Conservation (phyloP, 2,797 vertebrate genomes). For the Triplophysa bombifrons region DNA sequence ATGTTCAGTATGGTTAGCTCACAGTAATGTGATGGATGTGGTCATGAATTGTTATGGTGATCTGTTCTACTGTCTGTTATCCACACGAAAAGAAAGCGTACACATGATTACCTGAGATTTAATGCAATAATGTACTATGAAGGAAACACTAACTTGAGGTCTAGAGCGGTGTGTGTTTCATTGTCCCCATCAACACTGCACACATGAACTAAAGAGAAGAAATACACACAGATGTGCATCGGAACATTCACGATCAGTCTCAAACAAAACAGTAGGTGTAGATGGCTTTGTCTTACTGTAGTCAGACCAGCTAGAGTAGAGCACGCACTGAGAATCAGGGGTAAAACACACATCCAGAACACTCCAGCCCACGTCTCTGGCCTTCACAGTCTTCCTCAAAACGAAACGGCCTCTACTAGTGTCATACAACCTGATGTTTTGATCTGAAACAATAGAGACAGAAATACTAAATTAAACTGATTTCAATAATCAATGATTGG, state of each 20-base stretch:
- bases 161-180: conserved; percentile 89
- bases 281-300: conserved; percentile 84
- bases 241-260: background rate
- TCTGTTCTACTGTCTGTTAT: conserved; percentile 37
- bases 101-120: conserved; percentile 69
- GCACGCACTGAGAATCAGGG: conserved; percentile 82
- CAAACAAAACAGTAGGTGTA: conserved; percentile 6
- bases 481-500: too few relatives aligned
- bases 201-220: conserved; percentile 82
- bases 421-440: conserved; percentile 89
- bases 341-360: conserved; percentile 92
- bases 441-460: conserved; percentile 72
- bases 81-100: conserved; percentile 42
- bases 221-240: conserved; percentile 21
- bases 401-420: conserved; percentile 82
- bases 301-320: conserved; percentile 96
- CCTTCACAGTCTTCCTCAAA: conserved; percentile 84
- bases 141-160: conserved; percentile 88
- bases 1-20: background rate
- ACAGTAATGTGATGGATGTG: conserved; percentile 19
- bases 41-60: conserved; percentile 26
- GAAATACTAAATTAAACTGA: background rate
- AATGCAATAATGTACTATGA: conserved; percentile 74
- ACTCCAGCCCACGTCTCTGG: conserved; percentile 92
- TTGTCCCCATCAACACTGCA: conserved; percentile 90